Evolutionary conservation across 1,140 invertebrate species (phyloP), one percentile per base, ranked within the genome.

Genomic region (Elysia chlorotica): DNA sequence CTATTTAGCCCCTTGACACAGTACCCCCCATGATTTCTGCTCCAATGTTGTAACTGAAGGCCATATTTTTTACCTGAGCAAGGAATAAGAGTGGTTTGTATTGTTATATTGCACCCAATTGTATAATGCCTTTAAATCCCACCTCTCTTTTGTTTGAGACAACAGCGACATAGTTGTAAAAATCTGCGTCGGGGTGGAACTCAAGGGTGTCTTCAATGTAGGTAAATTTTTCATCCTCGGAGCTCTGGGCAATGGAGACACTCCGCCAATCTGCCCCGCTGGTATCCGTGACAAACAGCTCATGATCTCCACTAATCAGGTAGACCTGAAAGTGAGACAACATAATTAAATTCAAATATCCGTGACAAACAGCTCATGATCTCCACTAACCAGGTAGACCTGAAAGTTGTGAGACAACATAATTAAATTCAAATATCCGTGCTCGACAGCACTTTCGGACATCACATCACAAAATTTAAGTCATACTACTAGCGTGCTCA

Each of bases 271-370:
- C 74, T 21, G 59, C 21, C 30, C 82, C 82, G 19, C 82, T 79
- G 74, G 81, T 74, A 28, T 78, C 74, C 36, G 82, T 79, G 21
- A 77, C 67, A 62, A 78, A 83, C 67, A 83, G 56, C 25, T 70
- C 65, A 0, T 66, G 68, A 2, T 74, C 74, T 54, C 78, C 65
- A 36, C 74, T 76, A 21, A 83, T 71, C 28, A 83, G 57, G 73
- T 80, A 82, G 17, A 81, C 62, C 82, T 76, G 54, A 3, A 36
- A 53, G 57, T 65, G n/a, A 41, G 35, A 37, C 21, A 65, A 56
- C 23, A 28, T 23, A 38, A n/a, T n/a, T n/a, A n/a, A n/a, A n/a
- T n/a, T n/a, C 41, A 48, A 48, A 48, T n/a, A 48, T n/a, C 10
- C 41, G 41, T n/a, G 41, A 48, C 41, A 48, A 10, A 48, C 41